Evolutionary conservation across 2,888 invertebrate species (phyloP), one percentile per base, ranked within the genome.

Genomic region (Cheilosia grossa): DNA sequence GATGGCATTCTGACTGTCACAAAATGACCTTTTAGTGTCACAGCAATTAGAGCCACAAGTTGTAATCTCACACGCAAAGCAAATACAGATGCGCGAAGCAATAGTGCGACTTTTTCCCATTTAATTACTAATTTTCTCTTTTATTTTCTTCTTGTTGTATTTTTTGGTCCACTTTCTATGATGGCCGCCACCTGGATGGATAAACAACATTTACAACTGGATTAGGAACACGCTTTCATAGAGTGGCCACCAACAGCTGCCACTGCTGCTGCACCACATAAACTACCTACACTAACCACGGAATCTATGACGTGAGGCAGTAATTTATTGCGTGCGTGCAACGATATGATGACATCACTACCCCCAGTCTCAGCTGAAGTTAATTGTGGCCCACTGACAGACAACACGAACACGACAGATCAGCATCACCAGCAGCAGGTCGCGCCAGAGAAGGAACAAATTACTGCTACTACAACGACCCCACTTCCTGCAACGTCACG

Each of bases 401-500:
- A 85, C 63, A 85, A 72, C 75, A 66, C 47, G 63, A 78, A 72
- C 73, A 83, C 47, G 19, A 19, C 33, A 73, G 47, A 64, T 82
- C 63, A 59, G 64, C 87, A 64, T 82, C 63, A 59, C 66, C 87
- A 53, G n/a, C 44, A 47, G 17, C 64, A 63, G 63, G 82, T 63
- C 51, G 49, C 51, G 7, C 59, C 56, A 30, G 74, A 69, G 58
- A 72, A 21, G 40, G 53, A 42, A 40, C 53, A 63, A 51, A 13
- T 72, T 63, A 53, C 51, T 70, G 63, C 49, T 74, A 44, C 78
- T 15, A 17, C 49, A n/a, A 49, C 51, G 21, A 73, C 78, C 44
- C 54, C 72, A 59, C 70, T 63, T 72, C 80, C 67, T 86, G 75
- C 63, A 66, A 88, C 88, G 87, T 89, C 89, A 82, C 88, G 88